Evolutionary conservation across 2,797 vertebrate genomes (phyloP), one percentile per base, ranked within the genome.

Genomic region (Luscinia luscinia): DNA sequence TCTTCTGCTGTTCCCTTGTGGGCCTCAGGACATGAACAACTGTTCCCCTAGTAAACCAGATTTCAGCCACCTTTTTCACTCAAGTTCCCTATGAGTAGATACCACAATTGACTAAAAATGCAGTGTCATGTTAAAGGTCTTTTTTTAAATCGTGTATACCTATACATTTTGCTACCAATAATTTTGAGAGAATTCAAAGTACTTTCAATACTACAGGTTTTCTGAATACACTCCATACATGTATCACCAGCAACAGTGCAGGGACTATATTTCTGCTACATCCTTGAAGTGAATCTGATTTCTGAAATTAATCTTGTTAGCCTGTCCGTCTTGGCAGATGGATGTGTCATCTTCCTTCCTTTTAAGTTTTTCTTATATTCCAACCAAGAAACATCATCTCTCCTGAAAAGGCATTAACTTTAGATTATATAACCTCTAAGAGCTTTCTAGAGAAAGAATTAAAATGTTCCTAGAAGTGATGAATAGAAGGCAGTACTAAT

Each of bases 31-130:
- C 1, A 1, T 61, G 49, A 78, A 28, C 22, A 76, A 48, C 19
- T 61, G 27, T 75, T 83, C 18, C 7, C 14, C 54, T 70, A 8
- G 8, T 49, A 49, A 87, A 87, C 5, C 12, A 77, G 28, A 45
- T 45, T 67, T 16, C 19, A 21, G 63, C 77, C 15, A 19, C 22
- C 20, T 43, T 85, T 84, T 87, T 75, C n/a, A 36, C 3, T 80
- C 46, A 2, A n/a, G 58, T 72, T 87, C 20, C 28, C 9, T 49
- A 9, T 63, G 6, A 64, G 41, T 61, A 54, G 41, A 70, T n/a
- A 20, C 15, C 15, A 55, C 1, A 6, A 38, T 46, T 0, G 0
- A 43, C 75, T 74, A 15, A 72, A 90, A 91, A 55, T 26, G 7
- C 52, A 58, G 7, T n/a, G 21, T 54, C 19, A 27, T 28, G 7